These are phyloP conservation scores for Artibeus jamaicensis DNA, from an alignment of 2,797 vertebrate species.

Conservation along the genomic window DNA sequence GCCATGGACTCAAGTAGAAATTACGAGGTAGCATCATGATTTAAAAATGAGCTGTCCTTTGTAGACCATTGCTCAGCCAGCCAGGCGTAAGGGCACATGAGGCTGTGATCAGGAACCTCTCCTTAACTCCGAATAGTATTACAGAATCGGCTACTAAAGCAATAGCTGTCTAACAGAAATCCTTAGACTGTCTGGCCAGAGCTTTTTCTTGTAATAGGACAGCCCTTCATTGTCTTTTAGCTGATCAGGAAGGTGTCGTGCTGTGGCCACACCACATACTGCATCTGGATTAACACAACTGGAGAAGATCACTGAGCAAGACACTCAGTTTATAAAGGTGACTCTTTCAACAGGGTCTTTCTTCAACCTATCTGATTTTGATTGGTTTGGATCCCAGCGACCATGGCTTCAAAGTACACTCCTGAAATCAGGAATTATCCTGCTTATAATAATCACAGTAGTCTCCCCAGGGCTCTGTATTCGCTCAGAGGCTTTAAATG, in stretches of 20 bases:
- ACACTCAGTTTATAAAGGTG: not conserved
- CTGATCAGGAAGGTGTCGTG: not conserved
- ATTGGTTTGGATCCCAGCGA: not conserved
- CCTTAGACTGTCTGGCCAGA: not conserved
- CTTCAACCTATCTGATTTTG: not conserved
- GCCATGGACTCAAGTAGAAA: not conserved
- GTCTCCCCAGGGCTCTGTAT: not conserved
- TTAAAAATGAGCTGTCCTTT: not conserved
- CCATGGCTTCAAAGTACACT: not conserved
- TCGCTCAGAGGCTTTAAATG: not conserved
- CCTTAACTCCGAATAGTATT: no score
- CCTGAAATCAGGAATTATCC: not conserved
- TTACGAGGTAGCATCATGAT: no score
- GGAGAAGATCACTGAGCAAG: not conserved
- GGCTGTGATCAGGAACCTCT: no score
- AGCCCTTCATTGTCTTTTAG: not conserved
- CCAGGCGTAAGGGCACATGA: not conserved
- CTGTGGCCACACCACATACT: not conserved
- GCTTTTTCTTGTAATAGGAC: not conserved
- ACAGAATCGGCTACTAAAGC: no score
- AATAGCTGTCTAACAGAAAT: not conserved
- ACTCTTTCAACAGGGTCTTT: not conserved
- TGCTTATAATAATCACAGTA: not conserved
- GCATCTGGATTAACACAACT: not conserved
- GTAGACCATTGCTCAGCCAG: not conserved